Evolutionary conservation across 2,888 invertebrate genomes (phyloP), one percentile per base, ranked within the genome.

Genomic region (Agapostemon virescens): DNA sequence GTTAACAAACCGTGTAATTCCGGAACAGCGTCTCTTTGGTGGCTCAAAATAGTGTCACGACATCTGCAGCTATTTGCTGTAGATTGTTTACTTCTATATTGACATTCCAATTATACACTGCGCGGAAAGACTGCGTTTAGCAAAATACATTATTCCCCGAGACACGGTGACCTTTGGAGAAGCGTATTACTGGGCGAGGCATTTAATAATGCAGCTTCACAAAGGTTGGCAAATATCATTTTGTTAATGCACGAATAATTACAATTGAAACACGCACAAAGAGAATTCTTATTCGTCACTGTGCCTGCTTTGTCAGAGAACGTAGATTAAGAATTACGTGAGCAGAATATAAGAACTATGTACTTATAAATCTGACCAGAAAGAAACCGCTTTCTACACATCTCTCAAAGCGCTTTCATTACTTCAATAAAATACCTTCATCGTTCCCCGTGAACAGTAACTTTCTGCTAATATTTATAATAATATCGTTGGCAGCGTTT

Each of bases 101-200:
- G 67, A 79, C 70, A 49, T 38, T 66, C 55, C 61, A 72, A 75
- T 69, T 69, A 71, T 67, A 61, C 66, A 20, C 17, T 36, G 11
- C 20, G 7, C 66, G 20, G n/a, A 17, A 26, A n/a, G 13, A 3
- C 9, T 11, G 30, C 5, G 17, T 26, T 42, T n/a, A 33, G 17
- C 30, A 61, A 42, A 45, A 33, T 26, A 26, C 26, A 30, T 58
- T 64, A 52, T 63, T 23, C 36, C 13, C 20, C 30, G 40, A 30
- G 38, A 40, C 20, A 23, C 38, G 38, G 17, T 17, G 45, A 26
- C 49, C 55, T 49, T 67, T 42, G 40, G 45, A 17, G 11, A 26
- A 42, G 63, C 20, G 30, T 74, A 63, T 63, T 61, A 30, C 20
- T 26, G 49, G 58, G 23, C 6, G 38, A 33, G 33, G 13, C 45